A percentile compares a stretch with the other conserved stretches of the same genome.
phyloP scores from a whole-genome alignment of 2,888 invertebrate species.

The Hedychridium roseum region DNA sequence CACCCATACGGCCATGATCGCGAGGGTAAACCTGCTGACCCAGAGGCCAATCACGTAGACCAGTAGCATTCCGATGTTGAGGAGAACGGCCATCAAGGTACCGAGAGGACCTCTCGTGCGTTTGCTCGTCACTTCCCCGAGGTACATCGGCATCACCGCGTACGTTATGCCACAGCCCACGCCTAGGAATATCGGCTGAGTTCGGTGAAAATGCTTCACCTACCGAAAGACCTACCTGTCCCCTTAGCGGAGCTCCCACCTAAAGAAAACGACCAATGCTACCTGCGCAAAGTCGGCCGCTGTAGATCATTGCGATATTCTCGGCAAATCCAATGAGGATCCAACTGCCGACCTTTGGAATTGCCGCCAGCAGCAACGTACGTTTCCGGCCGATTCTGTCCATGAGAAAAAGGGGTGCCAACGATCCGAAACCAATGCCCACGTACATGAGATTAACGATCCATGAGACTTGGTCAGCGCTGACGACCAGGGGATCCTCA shows the following conservation, averaged over 20 bases:
- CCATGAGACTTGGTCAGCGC: conserved; percentile 42
- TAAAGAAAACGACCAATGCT: too few relatives aligned
- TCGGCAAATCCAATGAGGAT: conserved; percentile 48
- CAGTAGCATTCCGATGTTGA: conserved; percentile 54
- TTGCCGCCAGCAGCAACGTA: conserved; percentile 52
- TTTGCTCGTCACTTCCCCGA: conserved; percentile 58
- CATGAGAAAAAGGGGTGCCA: conserved; percentile 54
- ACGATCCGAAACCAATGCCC: conserved; percentile 54
- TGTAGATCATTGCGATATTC: conserved; percentile 40
- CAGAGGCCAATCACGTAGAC: conserved; percentile 51
- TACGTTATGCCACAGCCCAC: conserved; percentile 58
- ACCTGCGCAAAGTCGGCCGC: too few relatives aligned
- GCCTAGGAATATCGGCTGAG: conserved; percentile 55
- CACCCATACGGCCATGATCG: conserved; percentile 46
- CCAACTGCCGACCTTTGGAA: conserved; percentile 58
- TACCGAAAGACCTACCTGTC: too few relatives aligned
- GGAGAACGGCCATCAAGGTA: conserved; percentile 49
- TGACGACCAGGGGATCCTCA: conserved; percentile 44
- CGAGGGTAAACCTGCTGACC: conserved; percentile 44
- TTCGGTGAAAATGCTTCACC: too few relatives aligned
- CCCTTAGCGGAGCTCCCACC: too few relatives aligned
- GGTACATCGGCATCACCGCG: conserved; percentile 57
- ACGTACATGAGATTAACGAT: conserved; percentile 55
- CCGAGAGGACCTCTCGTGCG: conserved; percentile 55
- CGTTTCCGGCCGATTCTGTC: conserved; percentile 58